Base-by-base conservation (phyloP, 2,888 invertebrate genomes). In the Tyria jacobaeae region DNA sequence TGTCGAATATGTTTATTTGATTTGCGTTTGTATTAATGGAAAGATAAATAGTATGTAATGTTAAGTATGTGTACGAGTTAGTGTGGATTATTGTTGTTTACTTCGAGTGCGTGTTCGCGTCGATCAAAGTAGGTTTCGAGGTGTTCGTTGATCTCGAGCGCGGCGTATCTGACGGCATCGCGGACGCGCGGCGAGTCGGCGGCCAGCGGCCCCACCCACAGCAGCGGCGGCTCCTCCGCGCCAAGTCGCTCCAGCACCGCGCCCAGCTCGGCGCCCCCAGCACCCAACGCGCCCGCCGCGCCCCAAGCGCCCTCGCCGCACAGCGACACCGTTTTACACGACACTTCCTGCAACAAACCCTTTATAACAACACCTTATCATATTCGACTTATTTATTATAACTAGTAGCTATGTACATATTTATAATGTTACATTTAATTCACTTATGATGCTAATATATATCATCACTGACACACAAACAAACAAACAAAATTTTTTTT, bases 91-190 rank as follows among this genome's bases (percentile, higher is more conserved):
- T 44, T 10, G 44, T 44, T 2, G 35, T 7, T 21, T 52, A 97
- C 97, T 95, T 97, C 97, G 0, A 96, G 92, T 0, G 97, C 97
- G 81, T 98, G 98, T 84, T 99, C 98, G 78, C 97, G 96, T 64
- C 98, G 96, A 87, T 99, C 98, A 76, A 98, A 96, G 87, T 98
- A 99, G 0, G 99, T 99, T 88, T 99, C 99, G 73, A 99, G 95
- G 88, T 99, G 99, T 82, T 99, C 99, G 80, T 98, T 97, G 72
- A 99, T 96, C 88, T 99, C 99, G 44, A 99, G 94, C 81, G 99
- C 96, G 70, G 97, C 97, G 87, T 97, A 98, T 56, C 98, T 96
- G 58, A 99, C 95, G 3, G 96, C 96, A 87, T 99, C 99, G 7
- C 97, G 95, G 10, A 98, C 94, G 60, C 96, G 94, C 15, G 96